Evolutionary conservation across 2,888 invertebrate genomes (phyloP).

Genomic region (Deilephila porcellus): DNA sequence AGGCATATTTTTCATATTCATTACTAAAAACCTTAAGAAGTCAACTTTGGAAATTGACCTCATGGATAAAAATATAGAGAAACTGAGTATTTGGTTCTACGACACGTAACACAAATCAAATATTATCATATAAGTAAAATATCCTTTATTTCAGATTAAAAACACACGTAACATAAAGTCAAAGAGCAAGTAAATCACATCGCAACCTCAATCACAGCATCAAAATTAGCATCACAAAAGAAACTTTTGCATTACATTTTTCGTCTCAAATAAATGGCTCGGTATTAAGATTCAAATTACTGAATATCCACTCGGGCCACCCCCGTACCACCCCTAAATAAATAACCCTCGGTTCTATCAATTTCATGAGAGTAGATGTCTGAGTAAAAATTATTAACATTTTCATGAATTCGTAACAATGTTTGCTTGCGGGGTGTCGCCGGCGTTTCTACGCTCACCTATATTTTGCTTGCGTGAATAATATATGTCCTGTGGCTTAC

Average conservation of each 20-base stretch:
- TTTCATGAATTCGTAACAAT: constrained; percentile 71
- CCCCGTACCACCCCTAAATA: constrained; percentile 60
- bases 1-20: no score
- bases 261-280: constrained; percentile 73
- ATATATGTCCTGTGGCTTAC: constrained; percentile 45
- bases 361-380: constrained; percentile 38
- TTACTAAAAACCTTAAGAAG: no score
- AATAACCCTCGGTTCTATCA: constrained; percentile 65
- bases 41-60: no score
- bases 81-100: no score
- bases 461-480: constrained; percentile 51
- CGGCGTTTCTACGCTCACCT: constrained; percentile 51
- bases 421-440: constrained; percentile 47
- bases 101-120: no score
- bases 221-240: constrained; percentile 28
- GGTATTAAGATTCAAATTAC: constrained; percentile 78
- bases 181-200: constrained; percentile 39
- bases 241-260: constrained; percentile 57
- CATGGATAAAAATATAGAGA: no score
- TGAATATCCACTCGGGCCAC: constrained; percentile 37
- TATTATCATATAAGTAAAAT: no score
- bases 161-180: constrained; percentile 36
- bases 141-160: not conserved
- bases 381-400: constrained; percentile 72
- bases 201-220: constrained; percentile 27